phyloP scores from a whole-genome alignment of 1,140 invertebrate species.

The Heterodera carotae region DNA sequence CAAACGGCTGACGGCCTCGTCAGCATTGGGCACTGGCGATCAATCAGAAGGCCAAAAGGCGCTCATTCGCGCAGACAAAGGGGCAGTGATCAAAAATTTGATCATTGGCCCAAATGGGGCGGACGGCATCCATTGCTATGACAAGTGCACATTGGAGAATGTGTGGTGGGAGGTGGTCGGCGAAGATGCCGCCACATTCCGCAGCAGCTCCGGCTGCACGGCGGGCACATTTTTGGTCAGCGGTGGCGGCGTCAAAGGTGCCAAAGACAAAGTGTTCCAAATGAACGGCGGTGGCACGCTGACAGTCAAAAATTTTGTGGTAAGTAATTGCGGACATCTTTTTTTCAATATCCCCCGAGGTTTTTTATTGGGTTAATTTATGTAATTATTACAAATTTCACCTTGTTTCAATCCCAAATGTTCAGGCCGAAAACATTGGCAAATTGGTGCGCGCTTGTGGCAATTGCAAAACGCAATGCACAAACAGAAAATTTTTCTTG shows the following conservation, averaged over 20 bases:
- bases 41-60: constrained; percentile 16
- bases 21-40: neutral
- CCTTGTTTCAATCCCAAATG: too few species aligned
- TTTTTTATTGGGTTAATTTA: too few species aligned
- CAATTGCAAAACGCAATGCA: constrained; percentile 3
- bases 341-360: too few species aligned
- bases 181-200: constrained; percentile 32
- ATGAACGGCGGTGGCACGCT: constrained; percentile 23
- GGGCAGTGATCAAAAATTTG: constrained; percentile 22
- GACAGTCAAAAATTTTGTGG: constrained; percentile 32
- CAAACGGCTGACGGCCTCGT: too few species aligned
- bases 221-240: neutral
- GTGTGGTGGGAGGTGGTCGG: constrained; percentile 32
- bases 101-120: constrained; percentile 24
- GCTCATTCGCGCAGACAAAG: constrained; percentile 15
- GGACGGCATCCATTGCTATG: constrained; percentile 31
- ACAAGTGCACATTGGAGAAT: constrained; percentile 31
- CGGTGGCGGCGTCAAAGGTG: constrained; percentile 17
- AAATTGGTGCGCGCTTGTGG: constrained; percentile 22
- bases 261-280: constrained; percentile 34
- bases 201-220: neutral
- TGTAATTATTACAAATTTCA: too few species aligned
- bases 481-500: neutral
- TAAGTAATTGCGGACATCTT: too few species aligned
- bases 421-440: constrained; percentile 21